Evolutionary conservation across 92 coral and sea anemone genomes (phyloP).

Genomic region (Epizoanthus ramosus): DNA sequence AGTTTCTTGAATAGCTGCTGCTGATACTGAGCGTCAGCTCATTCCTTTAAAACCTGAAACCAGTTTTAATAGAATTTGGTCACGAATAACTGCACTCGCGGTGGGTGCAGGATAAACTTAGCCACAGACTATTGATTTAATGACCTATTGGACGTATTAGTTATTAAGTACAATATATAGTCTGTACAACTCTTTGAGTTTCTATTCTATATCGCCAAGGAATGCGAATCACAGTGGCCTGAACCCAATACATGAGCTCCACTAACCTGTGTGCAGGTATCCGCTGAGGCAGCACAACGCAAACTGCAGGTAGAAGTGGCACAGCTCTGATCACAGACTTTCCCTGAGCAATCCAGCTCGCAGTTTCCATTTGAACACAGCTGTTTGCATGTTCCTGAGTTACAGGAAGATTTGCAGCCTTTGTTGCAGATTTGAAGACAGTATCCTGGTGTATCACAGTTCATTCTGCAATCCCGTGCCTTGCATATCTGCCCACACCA

Average conservation of each 20-base stretch:
- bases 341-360: conserved; percentile 19
- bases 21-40: too few relatives aligned
- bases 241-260: background rate
- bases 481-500: conserved; percentile 29
- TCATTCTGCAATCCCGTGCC: background rate
- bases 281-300: conserved; percentile 14
- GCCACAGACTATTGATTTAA: too few relatives aligned
- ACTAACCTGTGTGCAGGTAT: conserved; percentile 18
- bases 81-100: too few relatives aligned
- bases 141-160: too few relatives aligned
- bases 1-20: too few relatives aligned
- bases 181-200: background rate
- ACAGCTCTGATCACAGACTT: conserved; percentile 33
- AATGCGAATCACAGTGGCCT: background rate
- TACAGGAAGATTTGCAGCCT: conserved; percentile 18
- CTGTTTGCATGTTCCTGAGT: conserved; percentile 26
- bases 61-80: too few relatives aligned
- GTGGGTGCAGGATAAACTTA: too few relatives aligned
- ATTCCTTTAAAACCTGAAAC: too few relatives aligned
- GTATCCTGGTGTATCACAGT: conserved; percentile 1
- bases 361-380: conserved; percentile 28
- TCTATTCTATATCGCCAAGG: background rate
- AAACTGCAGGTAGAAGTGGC: conserved; percentile 18
- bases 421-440: conserved; percentile 36
- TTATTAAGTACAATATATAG: too few relatives aligned